phyloP scores from a whole-genome alignment of 2,797 vertebrate species.

The Monodelphis domestica region DNA sequence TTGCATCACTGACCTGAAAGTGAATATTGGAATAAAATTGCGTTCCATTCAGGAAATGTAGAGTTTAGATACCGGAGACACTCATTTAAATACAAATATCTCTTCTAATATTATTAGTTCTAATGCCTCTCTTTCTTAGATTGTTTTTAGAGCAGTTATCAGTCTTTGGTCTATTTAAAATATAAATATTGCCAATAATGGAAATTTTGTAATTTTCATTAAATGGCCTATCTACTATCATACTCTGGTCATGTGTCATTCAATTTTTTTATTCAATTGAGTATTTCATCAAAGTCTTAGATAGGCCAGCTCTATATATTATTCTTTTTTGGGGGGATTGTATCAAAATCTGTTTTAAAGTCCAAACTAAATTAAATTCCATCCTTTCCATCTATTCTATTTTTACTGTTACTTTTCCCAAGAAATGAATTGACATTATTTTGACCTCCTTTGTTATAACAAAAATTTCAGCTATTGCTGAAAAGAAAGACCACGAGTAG shows the following conservation, averaged over 20 bases:
- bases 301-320: not conserved
- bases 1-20: not conserved
- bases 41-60: not conserved
- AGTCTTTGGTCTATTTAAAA: rapidly evolving
- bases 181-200: not conserved
- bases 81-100: not conserved
- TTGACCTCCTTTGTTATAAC: not conserved
- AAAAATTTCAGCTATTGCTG: not conserved
- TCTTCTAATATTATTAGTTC: not conserved
- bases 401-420: not conserved
- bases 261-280: constrained; percentile 8
- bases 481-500: no score
- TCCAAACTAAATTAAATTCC: not conserved
- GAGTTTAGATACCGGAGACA: not conserved
- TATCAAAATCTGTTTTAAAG: constrained; percentile 35
- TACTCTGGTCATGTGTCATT: rapidly evolving
- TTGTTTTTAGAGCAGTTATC: constrained; percentile 42
- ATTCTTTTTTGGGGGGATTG: not conserved
- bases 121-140: not conserved
- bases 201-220: rapidly evolving
- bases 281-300: not conserved
- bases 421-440: not conserved
- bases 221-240: not conserved
- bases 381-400: not conserved
- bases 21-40: not conserved